Evolutionary conservation across 1,140 invertebrate species (phyloP), one percentile per base, ranked within the genome.

Genomic region (Drosophila aff.): DNA sequence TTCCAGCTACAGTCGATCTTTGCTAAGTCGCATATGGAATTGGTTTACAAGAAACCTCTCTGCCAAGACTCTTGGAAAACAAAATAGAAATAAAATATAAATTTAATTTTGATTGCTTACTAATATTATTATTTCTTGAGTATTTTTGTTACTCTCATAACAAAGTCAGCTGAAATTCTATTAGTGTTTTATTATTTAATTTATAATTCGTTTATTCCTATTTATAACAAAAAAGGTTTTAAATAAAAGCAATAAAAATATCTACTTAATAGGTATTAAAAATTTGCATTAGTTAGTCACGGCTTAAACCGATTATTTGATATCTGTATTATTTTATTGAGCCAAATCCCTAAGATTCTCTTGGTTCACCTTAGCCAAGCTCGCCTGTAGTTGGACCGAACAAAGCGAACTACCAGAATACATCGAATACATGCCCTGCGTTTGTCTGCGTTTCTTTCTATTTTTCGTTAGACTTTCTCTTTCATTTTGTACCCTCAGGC

Each of bases 401-500:
- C 44, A 60, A 59, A 64, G 43, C 31, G 13, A 80, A 74, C 26
- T 63, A 63, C 76, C 73, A 66, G 60, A 80, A 46, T 55, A 80
- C 81, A 82, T 60, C 47, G 63, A 90, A 72, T 85, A 90, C 72
- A 83, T 84, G 81, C 60, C 73, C 69, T 84, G 78, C 81, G 65
- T 81, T 77, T 73, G 69, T 73, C 67, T 73, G 67, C 68, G 40
- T 72, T 52, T 80, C 78, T 90, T 50, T 90, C 82, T 90, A 91
- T 90, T 90, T 90, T 76, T 82, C 82, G 86, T 82, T 90, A 90
- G 85, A 90, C 71, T 80, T 90, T 81, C 38, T 89, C 65, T 90
- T 82, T 90, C 76, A 61, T 90, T 85, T 82, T 87, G 80, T 87
- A 87, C 63, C 82, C 86, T 90, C 85, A 90, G 85, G 85, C 85